A percentile compares a stretch with the other conserved stretches of the same genome.
These are phyloP conservation scores for Creontiades dilutus DNA, from an alignment of 2,888 invertebrate genomes.

Conservation along the genomic window DNA sequence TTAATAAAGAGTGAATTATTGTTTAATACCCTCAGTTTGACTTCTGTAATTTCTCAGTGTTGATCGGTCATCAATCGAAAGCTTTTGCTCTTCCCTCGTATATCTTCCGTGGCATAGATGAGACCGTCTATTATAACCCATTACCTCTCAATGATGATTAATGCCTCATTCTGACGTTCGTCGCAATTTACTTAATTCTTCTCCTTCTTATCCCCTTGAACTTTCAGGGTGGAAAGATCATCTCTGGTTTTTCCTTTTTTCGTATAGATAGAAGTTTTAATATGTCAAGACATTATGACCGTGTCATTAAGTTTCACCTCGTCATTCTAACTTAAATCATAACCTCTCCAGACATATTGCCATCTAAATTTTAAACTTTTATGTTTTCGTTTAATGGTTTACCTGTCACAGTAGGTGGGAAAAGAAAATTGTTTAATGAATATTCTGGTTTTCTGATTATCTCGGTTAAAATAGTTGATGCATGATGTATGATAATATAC, in stretches of 20 bases:
- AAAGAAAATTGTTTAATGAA: no score
- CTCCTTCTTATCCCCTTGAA: not conserved
- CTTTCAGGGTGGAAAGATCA: not conserved
- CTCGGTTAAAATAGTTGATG: no score
- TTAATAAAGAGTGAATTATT: conserved; percentile 16
- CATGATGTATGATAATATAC: no score
- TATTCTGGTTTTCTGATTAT: no score
- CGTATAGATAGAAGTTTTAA: not conserved
- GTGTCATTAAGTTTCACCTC: not conserved
- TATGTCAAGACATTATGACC: not conserved
- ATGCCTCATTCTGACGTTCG: conserved; percentile 20
- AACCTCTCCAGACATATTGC: not conserved
- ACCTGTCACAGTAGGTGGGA: no score
- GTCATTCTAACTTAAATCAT: not conserved
- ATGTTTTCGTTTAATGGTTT: no score
- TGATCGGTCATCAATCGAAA: conserved; percentile 31
- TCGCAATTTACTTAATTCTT: conserved; percentile 29
- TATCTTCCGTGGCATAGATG: not conserved
- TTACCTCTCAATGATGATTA: conserved; percentile 49
- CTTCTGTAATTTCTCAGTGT: conserved; percentile 12
- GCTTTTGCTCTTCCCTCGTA: conserved; percentile 30
- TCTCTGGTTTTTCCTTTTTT: not conserved
- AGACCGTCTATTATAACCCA: conserved; percentile 48
- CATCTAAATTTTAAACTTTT: not conserved
- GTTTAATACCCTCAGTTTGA: conserved; percentile 15